Conservation (phyloP, 2,797 vertebrate genomes). For the Steatocranus sp. region DNA sequence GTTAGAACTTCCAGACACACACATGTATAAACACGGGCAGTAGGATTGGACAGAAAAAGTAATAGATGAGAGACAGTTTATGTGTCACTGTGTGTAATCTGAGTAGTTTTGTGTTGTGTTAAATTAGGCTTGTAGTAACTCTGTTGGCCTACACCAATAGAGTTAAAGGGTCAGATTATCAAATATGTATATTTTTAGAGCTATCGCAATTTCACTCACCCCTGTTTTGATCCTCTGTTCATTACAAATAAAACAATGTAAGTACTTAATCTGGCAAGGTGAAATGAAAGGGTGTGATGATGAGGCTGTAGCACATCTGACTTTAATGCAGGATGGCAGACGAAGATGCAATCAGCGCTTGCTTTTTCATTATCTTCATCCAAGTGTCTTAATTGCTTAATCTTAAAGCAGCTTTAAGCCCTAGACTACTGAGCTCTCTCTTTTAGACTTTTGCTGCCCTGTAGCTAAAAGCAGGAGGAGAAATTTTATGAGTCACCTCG, state of each 20-base stretch:
- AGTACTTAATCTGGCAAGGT: not conserved
- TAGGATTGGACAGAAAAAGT: not conserved
- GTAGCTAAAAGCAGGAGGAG: not conserved
- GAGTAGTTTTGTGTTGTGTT: not conserved
- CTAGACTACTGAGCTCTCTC: not conserved
- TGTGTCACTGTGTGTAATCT: not conserved
- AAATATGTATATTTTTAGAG: not conserved
- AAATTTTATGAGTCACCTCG: not conserved
- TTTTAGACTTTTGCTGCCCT: not conserved
- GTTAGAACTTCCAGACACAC: conserved; percentile 8
- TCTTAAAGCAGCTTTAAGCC: not conserved
- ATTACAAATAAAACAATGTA: not conserved
- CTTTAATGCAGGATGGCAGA: not conserved
- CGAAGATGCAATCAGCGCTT: not conserved
- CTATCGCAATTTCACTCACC: not conserved
- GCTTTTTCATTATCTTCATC: not conserved
- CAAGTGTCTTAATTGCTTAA: not conserved
- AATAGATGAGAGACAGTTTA: not conserved
- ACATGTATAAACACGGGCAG: not conserved
- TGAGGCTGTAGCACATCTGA: not conserved
- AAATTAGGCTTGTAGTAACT: not conserved
- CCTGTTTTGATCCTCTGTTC: not conserved
- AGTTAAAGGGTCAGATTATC: not conserved
- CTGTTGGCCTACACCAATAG: not conserved
- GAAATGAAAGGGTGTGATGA: not conserved